These are phyloP conservation scores for Pseudorectes ferrugineus DNA, from an alignment of 2,113 vertebrate species.

Conservation along the genomic window DNA sequence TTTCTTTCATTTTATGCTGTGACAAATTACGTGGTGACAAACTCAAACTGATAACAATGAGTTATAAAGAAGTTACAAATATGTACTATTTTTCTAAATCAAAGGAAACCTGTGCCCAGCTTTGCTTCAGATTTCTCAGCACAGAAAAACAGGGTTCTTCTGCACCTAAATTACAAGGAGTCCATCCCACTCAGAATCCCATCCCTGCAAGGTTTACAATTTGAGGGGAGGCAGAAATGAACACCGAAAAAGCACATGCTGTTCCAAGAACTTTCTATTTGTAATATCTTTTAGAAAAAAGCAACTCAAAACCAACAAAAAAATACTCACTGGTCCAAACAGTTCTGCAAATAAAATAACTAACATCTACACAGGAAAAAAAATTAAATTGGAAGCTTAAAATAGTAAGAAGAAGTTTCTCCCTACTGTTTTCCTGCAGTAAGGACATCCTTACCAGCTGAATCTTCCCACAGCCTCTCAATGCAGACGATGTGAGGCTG, in stretches of 20 bases:
- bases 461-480: slow-evolving; percentile 95
- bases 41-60: not conserved
- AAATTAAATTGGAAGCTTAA: not conserved
- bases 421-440: not conserved
- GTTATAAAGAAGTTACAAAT: not conserved
- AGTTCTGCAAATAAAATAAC: not conserved
- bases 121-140: not conserved
- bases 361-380: not conserved
- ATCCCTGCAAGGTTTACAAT: not conserved
- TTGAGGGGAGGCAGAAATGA: not conserved
- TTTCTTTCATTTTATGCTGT: not conserved
- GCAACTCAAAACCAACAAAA: not conserved
- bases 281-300: not conserved
- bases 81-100: not conserved
- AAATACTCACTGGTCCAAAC: not conserved
- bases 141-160: not conserved
- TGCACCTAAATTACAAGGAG: not conserved
- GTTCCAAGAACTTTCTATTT: not conserved
- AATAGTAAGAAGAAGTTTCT: not conserved
- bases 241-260: not conserved
- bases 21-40: not conserved
- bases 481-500: slow-evolving; percentile 98
- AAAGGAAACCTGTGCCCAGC: not conserved
- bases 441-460: slow-evolving; percentile 80
- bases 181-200: not conserved